Base-by-base conservation (phyloP, 2,797 vertebrate species). In the Euthynnus affinis region DNA sequence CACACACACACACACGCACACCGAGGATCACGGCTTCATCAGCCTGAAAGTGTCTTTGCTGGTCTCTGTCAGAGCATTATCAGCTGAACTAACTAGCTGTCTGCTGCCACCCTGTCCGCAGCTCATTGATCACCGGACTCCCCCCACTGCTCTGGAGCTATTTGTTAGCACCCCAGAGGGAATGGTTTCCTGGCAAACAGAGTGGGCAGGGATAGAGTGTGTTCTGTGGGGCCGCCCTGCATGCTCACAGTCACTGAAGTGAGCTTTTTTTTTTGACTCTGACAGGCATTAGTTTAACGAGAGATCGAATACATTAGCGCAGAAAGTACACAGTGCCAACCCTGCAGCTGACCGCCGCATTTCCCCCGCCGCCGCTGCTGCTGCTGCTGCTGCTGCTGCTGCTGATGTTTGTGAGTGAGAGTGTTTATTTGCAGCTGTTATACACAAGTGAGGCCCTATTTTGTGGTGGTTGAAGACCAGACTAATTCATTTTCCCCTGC, bases 181-280 rank as follows among this genome's bases (percentile, higher is more conserved):
- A 74, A 84, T 22, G 82, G 83, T 80, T 94, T 93, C 91, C 90
- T 92, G 89, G 84, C 85, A 89, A 90, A 89, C 86, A 92, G 60
- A 81, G 76, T 1, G 52, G 29, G 56, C 56, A n/a, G 51, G 67
- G 61, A 82, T 76, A 88, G 82, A 88, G 77, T 51, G 42, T 25
- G 78, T 72, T 75, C 87, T 89, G 88, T 89, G 85, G 72, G 61
- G 51, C 59, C 59, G 6, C 23, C 44, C 72, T 0, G 68, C 48
- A 0, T 1, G 20, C 65, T 66, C 40, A 6, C 60, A 22, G 65
- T 14, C 51, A 61, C 58, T 71, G 64, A 73, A 78, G 83, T 59
- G 78, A 90, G 68, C 78, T 60, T 72, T 52, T 34, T 61, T 51
- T 40, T 15, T 25, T 49, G 1, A n/a, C 64, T 42, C 74, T 80